phyloP scores from a whole-genome alignment of 1,140 invertebrate species.

The Bombus sylvicola region DNA sequence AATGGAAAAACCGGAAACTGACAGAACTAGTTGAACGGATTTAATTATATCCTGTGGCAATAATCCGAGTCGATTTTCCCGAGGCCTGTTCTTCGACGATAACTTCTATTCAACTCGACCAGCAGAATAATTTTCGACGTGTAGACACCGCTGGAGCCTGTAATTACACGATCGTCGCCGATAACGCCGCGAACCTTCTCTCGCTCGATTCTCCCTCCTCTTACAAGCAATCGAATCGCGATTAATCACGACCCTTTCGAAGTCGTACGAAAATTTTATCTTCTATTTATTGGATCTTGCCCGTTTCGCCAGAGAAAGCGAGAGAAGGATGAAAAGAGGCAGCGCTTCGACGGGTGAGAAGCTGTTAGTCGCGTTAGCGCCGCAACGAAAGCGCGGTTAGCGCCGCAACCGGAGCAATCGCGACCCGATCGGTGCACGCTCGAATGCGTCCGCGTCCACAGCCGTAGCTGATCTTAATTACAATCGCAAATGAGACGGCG shows the following conservation, averaged over 20 bases:
- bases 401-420: slow-evolving; percentile 50
- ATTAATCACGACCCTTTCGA: slow-evolving; percentile 7
- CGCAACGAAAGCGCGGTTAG: slow-evolving; percentile 60
- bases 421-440: slow-evolving; percentile 56
- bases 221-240: not conserved
- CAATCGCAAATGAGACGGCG: slow-evolving; percentile 77
- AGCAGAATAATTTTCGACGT: slow-evolving; percentile 1
- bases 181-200: slow-evolving; percentile 10
- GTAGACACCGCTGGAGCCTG: not conserved
- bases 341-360: slow-evolving; percentile 31
- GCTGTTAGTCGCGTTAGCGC: slow-evolving; percentile 62
- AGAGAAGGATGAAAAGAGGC: not conserved
- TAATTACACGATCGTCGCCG: slow-evolving; percentile 38
- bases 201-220: not conserved
- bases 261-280: slow-evolving; percentile 1
- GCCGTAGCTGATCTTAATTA: slow-evolving; percentile 70
- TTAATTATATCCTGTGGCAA: slow-evolving; percentile 10
- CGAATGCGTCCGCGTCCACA: slow-evolving; percentile 57
- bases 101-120: not conserved
- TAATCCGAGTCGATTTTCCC: slow-evolving; percentile 15
- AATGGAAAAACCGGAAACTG: slow-evolving; percentile 12
- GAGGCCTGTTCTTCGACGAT: not conserved
- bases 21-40: not conserved
- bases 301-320: not conserved
- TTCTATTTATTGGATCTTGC: not conserved